A percentile compares a stretch with the other conserved stretches of the same genome.
These are phyloP conservation scores for Podarcis siculus DNA, from an alignment of 2,797 vertebrate genomes.

Conservation along the genomic window DNA sequence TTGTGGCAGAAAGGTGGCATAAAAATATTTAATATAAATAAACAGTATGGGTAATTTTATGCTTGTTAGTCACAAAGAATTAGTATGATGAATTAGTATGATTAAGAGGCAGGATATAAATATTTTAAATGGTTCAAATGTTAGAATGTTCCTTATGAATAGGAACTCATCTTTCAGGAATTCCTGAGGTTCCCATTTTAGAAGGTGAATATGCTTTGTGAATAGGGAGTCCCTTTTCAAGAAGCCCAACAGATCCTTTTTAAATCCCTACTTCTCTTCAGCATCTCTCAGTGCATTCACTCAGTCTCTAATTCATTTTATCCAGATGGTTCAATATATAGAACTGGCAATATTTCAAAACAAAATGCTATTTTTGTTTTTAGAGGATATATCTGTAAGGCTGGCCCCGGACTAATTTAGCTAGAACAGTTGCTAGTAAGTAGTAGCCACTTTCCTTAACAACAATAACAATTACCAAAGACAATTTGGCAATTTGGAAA, in stretches of 20 bases:
- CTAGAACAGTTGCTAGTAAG: background rate
- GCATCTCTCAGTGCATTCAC: background rate
- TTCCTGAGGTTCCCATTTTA: constrained; percentile 25
- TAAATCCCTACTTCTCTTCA: constrained; percentile 9
- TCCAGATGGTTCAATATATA: background rate
- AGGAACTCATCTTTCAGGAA: background rate
- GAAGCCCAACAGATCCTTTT: constrained; percentile 8
- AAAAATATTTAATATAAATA: background rate
- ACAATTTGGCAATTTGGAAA: no score
- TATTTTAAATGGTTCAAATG: background rate
- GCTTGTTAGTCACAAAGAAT: background rate
- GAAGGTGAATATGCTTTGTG: background rate
- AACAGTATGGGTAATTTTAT: background rate
- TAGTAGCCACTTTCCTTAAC: background rate
- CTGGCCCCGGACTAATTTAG: constrained; percentile 33
- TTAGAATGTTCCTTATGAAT: background rate
- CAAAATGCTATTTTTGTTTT: background rate
- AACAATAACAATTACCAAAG: no score
- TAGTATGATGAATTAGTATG: background rate
- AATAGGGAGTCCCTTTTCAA: background rate
- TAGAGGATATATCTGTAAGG: constrained; percentile 28
- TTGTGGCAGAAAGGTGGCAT: background rate
- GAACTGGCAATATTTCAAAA: constrained; percentile 14
- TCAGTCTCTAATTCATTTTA: constrained; percentile 29
- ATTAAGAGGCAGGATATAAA: background rate